Conservation (phyloP, 1,140 invertebrate genomes). For the Lepidurus packardi region DNA sequence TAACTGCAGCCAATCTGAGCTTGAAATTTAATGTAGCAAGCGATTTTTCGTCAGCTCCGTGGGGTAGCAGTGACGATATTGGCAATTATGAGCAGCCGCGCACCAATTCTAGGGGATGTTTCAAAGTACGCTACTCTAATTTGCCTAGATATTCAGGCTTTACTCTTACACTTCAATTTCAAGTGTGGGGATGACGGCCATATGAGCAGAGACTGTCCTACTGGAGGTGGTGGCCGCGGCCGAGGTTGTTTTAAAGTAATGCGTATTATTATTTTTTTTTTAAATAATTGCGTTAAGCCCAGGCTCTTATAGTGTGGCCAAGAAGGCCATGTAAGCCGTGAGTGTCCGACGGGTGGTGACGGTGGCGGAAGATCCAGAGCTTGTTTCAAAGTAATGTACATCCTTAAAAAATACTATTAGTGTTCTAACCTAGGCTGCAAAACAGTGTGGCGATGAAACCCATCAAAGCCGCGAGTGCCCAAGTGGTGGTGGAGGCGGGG, state of each 20-base stretch:
- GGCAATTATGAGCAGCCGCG: background rate
- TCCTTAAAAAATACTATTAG: too few relatives aligned
- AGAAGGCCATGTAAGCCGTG: conserved; percentile 23
- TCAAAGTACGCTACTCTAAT: background rate
- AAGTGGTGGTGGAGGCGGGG: background rate
- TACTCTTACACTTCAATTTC: conserved; percentile 27
- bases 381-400: conserved; percentile 3
- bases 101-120: background rate
- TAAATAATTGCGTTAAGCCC: too few relatives aligned
- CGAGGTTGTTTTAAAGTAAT: background rate
- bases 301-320: background rate
- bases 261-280: background rate
- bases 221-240: background rate
- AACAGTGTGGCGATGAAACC: background rate
- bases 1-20: background rate
- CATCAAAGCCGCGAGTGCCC: background rate
- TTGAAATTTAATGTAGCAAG: background rate
- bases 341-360: conserved; percentile 31
- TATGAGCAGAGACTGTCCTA: conserved; percentile 40
- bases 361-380: conserved; percentile 17
- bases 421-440: too few relatives aligned
- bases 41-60: background rate
- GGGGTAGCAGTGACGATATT: background rate
- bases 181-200: conserved; percentile 44
- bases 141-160: background rate